Conservation (phyloP, 2,113 vertebrate genomes). For the Oophaga pumilio region DNA sequence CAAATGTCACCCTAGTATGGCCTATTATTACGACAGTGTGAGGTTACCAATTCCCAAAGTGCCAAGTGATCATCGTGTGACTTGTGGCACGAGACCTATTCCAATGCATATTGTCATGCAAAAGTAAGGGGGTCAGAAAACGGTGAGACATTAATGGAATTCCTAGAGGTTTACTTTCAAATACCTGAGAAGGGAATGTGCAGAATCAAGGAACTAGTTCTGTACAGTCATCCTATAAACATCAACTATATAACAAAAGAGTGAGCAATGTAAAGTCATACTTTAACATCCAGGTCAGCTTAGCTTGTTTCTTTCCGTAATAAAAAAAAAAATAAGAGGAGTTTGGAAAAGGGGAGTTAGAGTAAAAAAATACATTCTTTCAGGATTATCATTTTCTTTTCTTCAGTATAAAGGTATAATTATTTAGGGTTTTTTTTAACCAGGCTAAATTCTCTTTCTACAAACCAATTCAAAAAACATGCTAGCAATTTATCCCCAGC, state of each 20-base stretch:
- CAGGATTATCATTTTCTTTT: slow-evolving; percentile 44
- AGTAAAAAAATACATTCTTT: slow-evolving; percentile 59
- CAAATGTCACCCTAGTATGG: slow-evolving; percentile 20
- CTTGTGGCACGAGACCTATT: slow-evolving; percentile 34
- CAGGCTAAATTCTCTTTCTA: slow-evolving; percentile 49
- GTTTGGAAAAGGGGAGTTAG: slow-evolving; percentile 41
- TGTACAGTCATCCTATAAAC: slow-evolving; percentile 51
- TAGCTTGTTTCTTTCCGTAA: slow-evolving; percentile 42
- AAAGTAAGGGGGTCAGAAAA: slow-evolving; percentile 14
- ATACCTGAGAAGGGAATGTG: slow-evolving; percentile 60
- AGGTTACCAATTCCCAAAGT: slow-evolving; percentile 49
- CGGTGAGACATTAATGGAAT: slow-evolving; percentile 28
- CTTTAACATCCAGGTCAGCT: slow-evolving; percentile 46
- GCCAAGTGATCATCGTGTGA: slow-evolving; percentile 30
- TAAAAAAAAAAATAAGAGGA: slow-evolving; percentile 44
- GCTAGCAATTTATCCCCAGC: slow-evolving; percentile 31
- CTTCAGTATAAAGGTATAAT: slow-evolving; percentile 48
- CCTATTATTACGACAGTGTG: slow-evolving; percentile 29
- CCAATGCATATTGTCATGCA: neutral
- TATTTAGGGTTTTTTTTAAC: slow-evolving; percentile 37
- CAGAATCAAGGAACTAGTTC: slow-evolving; percentile 54
- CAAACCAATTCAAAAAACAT: slow-evolving; percentile 42
- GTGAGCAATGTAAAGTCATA: slow-evolving; percentile 23
- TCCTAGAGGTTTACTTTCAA: slow-evolving; percentile 48
- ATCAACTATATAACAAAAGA: slow-evolving; percentile 48